Conservation (phyloP, 2,797 vertebrate genomes). For the Xenopus petersii region DNA sequence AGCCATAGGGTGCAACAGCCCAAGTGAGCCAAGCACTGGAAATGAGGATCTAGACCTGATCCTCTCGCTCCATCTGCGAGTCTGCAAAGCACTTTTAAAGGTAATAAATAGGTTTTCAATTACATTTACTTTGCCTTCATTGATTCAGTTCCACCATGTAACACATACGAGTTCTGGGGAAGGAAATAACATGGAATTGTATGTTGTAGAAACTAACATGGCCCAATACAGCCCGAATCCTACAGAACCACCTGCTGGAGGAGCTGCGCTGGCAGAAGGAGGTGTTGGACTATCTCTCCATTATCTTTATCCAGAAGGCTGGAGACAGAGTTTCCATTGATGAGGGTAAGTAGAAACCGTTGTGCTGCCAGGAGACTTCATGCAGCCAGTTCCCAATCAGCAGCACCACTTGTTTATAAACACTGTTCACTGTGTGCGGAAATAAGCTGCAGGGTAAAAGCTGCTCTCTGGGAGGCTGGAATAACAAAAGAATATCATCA, state of each 20-base stretch:
- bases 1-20: slow-evolving; percentile 59
- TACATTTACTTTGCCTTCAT: too few relatives aligned
- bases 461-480: too few relatives aligned
- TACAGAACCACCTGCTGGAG: slow-evolving; percentile 65
- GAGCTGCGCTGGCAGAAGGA: slow-evolving; percentile 61
- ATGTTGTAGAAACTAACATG: slow-evolving; percentile 66
- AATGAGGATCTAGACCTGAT: slow-evolving; percentile 76
- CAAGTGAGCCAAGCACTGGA: slow-evolving; percentile 72
- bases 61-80: slow-evolving; percentile 77
- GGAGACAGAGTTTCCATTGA: slow-evolving; percentile 54
- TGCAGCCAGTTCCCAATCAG: too few relatives aligned
- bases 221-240: slow-evolving; percentile 55
- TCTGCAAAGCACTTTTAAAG: slow-evolving; percentile 80
- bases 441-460: too few relatives aligned
- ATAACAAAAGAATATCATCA: too few relatives aligned
- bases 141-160: too few relatives aligned
- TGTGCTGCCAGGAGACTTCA: too few relatives aligned
- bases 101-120: slow-evolving; percentile 51
- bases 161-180: too few relatives aligned
- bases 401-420: too few relatives aligned
- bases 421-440: too few relatives aligned
- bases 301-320: slow-evolving; percentile 57
- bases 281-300: slow-evolving; percentile 63
- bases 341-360: slow-evolving; percentile 62
- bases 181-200: slow-evolving; percentile 2